phyloP scores from a whole-genome alignment of 2,888 invertebrate genomes.

The Ptilodon capucinus region DNA sequence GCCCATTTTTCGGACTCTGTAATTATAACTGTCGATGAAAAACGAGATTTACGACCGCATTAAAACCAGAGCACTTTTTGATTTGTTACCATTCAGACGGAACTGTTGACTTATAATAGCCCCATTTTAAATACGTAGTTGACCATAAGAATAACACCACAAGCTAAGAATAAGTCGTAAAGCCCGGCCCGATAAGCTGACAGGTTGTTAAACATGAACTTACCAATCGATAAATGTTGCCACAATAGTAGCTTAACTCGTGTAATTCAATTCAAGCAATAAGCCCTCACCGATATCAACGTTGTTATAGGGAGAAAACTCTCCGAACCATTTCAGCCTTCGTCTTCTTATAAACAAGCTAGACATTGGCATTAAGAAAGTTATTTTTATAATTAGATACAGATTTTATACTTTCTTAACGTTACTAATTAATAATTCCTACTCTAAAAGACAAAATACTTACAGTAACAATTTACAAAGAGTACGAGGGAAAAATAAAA shows the following conservation, averaged over 20 bases:
- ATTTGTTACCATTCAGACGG: conserved; percentile 43
- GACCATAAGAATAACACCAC: conserved; percentile 33
- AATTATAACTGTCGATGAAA: conserved; percentile 1
- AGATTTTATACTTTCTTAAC: no score
- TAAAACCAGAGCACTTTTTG: conserved; percentile 30
- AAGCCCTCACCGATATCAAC: conserved; percentile 3
- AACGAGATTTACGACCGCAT: conserved; percentile 20
- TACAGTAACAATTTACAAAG: no score
- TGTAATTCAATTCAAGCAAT: conserved; percentile 28
- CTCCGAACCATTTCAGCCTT: neutral
- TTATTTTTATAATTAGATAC: no score
- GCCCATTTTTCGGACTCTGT: neutral
- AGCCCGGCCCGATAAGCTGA: conserved; percentile 56
- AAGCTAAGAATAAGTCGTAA: conserved; percentile 60
- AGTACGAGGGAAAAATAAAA: no score
- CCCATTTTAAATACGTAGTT: conserved; percentile 41
- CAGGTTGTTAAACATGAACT: conserved; percentile 61
- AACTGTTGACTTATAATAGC: conserved; percentile 50
- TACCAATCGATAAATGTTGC: conserved; percentile 42
- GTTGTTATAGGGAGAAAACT: neutral
- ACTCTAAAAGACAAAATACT: no score
- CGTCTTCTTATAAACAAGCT: no score
- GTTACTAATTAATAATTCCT: no score
- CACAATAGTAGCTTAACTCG: conserved; percentile 28
- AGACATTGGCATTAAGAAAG: no score